Evolutionary conservation across 2,113 vertebrate species (phyloP).

Genomic region (Sapayoa aenigma): DNA sequence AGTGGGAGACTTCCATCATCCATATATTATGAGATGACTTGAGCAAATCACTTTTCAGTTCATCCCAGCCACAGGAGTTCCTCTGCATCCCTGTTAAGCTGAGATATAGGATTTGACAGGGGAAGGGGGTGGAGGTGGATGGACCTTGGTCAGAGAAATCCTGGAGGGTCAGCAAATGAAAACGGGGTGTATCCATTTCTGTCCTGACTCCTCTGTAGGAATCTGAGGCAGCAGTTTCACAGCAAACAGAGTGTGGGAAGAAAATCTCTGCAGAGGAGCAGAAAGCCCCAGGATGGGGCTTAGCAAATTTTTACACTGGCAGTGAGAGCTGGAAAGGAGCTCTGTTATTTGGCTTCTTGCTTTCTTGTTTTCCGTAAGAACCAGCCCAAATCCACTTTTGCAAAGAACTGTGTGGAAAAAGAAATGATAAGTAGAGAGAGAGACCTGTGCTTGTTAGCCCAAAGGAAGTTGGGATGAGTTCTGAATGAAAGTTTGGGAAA

Average conservation of each 20-base stretch:
- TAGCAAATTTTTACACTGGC: not conserved
- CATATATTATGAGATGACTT: not conserved
- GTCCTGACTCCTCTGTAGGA: not conserved
- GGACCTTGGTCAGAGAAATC: not conserved
- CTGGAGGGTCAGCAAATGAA: not conserved
- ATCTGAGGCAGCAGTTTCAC: not conserved
- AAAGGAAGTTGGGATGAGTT: not conserved
- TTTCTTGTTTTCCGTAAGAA: not conserved
- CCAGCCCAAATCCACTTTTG: not conserved
- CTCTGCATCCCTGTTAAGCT: not conserved
- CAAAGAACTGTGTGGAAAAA: not conserved
- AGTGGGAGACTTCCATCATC: constrained; percentile 3
- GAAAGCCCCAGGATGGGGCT: not conserved
- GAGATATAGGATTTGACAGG: not conserved
- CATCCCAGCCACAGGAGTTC: not conserved
- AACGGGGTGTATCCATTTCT: not conserved
- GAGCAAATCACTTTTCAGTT: not conserved
- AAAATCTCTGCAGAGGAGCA: not conserved
- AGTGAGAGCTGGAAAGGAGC: not conserved
- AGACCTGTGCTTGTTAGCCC: not conserved
- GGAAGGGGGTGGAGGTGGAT: not conserved
- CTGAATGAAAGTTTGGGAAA: not conserved
- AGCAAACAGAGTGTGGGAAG: not conserved
- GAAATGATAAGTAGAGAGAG: not conserved
- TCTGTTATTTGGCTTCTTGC: not conserved